phyloP scores from a whole-genome alignment of 2,888 invertebrate species.

The Aleiodes alternator region DNA sequence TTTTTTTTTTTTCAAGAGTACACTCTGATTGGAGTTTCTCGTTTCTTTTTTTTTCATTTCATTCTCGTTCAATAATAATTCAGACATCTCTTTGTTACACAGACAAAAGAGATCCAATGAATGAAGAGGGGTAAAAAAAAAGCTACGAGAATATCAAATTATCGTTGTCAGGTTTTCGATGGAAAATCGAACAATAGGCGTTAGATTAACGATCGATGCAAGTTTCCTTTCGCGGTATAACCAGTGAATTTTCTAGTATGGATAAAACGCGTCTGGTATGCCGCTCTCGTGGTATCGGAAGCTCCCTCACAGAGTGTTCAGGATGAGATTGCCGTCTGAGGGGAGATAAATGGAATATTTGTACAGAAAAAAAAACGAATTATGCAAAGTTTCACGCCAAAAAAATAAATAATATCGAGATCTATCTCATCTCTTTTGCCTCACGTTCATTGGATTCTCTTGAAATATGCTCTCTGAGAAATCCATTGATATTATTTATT shows the following conservation, averaged over 20 bases:
- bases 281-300: constrained; percentile 5
- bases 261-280: constrained; percentile 22
- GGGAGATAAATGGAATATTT: neutral
- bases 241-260: constrained; percentile 14
- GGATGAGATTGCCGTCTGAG: constrained; percentile 10
- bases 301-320: constrained; percentile 2
- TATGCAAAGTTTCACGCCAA: neutral
- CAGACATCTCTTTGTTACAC: constrained; percentile 9
- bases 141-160: constrained; percentile 43
- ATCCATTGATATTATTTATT: too few relatives aligned
- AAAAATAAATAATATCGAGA: neutral
- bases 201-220: constrained; percentile 47
- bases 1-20: too few relatives aligned
- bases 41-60: neutral
- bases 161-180: constrained; percentile 37
- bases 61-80: constrained; percentile 13
- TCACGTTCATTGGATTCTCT: neutral
- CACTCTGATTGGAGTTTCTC: constrained; percentile 29
- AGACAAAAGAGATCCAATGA: constrained; percentile 36
- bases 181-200: constrained; percentile 39
- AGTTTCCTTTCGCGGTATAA: constrained; percentile 40
- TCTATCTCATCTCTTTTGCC: too few relatives aligned
- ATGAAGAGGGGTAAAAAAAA: constrained; percentile 28
- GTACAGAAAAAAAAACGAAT: neutral
- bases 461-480: too few relatives aligned